phyloP scores from a whole-genome alignment of 2,888 invertebrate species.

The Deilephila porcellus region DNA sequence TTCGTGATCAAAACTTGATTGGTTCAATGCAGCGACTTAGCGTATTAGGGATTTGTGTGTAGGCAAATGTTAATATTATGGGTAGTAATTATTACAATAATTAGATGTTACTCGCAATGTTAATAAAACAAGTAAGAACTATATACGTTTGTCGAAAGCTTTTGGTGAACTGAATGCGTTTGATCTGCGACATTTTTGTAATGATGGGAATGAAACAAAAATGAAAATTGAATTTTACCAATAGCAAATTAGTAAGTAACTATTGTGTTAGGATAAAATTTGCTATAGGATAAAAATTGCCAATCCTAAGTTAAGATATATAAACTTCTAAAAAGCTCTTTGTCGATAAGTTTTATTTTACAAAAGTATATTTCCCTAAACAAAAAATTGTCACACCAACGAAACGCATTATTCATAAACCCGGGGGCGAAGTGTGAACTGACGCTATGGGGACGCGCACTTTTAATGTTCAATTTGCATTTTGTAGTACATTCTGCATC shows the following conservation, averaged over 20 bases:
- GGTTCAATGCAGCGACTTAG: neutral
- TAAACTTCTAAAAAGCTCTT: constrained; percentile 3
- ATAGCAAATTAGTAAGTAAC: no score
- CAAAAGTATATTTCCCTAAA: constrained; percentile 34
- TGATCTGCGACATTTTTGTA: no score
- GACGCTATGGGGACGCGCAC: constrained; percentile 64
- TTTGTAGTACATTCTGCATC: constrained; percentile 52
- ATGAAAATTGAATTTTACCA: no score
- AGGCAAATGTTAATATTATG: neutral
- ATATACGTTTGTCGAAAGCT: no score
- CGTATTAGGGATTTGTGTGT: neutral
- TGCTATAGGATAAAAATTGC: no score
- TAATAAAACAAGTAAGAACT: neutral
- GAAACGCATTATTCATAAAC: constrained; percentile 75
- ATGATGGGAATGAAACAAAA: no score
- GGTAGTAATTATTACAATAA: neutral
- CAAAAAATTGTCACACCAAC: constrained; percentile 57
- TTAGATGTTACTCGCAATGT: neutral
- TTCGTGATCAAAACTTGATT: constrained; percentile 6
- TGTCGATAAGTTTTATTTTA: neutral
- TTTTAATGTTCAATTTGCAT: constrained; percentile 79
- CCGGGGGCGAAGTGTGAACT: constrained; percentile 58
- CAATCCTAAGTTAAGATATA: neutral
- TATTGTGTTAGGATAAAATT: no score
- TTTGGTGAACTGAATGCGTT: no score